Percentiles rank a stretch among this genome's conserved stretches.
phyloP scores from a whole-genome alignment of 2,888 invertebrate genomes.

The Chrysina gloriosa region DNA sequence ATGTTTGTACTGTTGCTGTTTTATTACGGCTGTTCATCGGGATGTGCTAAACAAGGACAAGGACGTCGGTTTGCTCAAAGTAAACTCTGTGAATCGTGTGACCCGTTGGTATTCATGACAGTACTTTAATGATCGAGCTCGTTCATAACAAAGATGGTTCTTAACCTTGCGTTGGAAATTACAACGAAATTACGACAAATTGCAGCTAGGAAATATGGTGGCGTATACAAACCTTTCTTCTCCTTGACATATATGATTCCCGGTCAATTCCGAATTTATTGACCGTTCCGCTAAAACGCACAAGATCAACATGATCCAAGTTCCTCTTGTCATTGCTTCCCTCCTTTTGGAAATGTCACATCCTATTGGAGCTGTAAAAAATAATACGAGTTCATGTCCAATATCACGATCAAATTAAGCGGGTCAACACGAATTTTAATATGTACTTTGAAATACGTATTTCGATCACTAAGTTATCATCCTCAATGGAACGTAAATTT shows the following conservation, averaged over 20 bases:
- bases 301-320: conserved; percentile 14
- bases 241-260: conserved; percentile 61
- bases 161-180: no score
- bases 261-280: conserved; percentile 49
- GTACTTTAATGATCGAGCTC: no score
- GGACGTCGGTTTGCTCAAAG: conserved; percentile 1
- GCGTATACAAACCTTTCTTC: conserved; percentile 61
- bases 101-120: no score
- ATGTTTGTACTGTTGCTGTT: background rate
- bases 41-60: conserved; percentile 15
- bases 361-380: conserved; percentile 20
- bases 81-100: no score
- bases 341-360: background rate
- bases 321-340: conserved; percentile 23
- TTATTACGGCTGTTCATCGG: background rate
- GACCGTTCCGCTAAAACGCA: background rate
- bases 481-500: no score
- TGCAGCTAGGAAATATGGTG: no score
- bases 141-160: no score
- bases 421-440: no score
- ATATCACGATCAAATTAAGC: no score
- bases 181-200: no score
- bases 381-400: background rate
- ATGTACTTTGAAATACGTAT: no score
- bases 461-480: no score